Conservation (phyloP, 2,113 vertebrate species). For the Parus major region DNA sequence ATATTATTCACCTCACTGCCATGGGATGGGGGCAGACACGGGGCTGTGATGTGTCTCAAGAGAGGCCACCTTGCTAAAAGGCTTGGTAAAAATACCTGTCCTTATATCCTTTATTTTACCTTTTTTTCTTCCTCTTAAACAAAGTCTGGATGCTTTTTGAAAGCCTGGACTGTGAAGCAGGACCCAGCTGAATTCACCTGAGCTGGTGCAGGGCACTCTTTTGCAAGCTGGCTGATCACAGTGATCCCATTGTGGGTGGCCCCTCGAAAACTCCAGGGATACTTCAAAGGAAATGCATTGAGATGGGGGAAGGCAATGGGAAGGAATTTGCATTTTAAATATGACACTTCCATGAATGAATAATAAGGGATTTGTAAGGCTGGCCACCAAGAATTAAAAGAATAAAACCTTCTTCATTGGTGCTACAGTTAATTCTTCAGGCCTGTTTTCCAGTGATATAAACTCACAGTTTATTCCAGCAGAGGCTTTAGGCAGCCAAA, state of each 20-base stretch:
- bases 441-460: constrained; percentile 53
- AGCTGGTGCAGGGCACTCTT: neutral
- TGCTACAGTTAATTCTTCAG: constrained; percentile 24
- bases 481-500: neutral
- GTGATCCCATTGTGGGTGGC: neutral
- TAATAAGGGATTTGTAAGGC: constrained; percentile 52
- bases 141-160: neutral
- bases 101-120: neutral
- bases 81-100: neutral
- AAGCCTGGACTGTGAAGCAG: neutral
- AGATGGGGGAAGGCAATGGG: neutral
- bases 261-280: neutral
- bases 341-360: constrained; percentile 21
- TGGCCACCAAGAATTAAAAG: constrained; percentile 39
- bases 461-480: neutral
- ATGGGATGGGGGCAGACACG: neutral
- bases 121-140: neutral
- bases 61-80: neutral
- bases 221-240: neutral
- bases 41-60: neutral
- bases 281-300: constrained; percentile 39
- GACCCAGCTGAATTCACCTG: neutral
- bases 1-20: neutral
- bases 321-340: constrained; percentile 59
- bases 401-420: neutral